Base-by-base conservation (phyloP, 2,113 vertebrate species). In the Mormyrus lacerda region DNA sequence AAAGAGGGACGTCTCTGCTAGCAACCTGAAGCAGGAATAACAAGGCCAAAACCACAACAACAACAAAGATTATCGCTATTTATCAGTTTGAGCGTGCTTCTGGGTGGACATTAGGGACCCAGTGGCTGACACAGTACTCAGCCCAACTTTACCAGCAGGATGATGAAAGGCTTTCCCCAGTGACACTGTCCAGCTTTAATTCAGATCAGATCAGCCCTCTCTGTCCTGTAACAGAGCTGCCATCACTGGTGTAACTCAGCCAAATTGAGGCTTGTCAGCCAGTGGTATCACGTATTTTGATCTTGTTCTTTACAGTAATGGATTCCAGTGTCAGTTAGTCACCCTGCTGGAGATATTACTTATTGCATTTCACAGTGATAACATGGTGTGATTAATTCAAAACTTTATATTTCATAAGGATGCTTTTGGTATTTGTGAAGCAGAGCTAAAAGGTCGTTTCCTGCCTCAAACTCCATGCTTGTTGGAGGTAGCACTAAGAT, bases 311-410 rank as follows among this genome's bases (percentile, higher is more conserved):
- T 84, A 42, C 82, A 84, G 24, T n/a, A 84, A 24, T 84, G 39
- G 8, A 47, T 47, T 47, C 82, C 82, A 24, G 82, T 84, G 82
- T 84, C 82, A n/a, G 48, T 84, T 84, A 84, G 85, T 17, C 50
- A 87, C n/a, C 39, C 35, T 89, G 65, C 1, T 31, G 82, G 44
- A 87, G 21, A 87, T 87, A 53, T 87, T 11, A 55, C 31, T 42
- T 87, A 87, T 44, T 65, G 19, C 55, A 45, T 87, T 87, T 87
- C 48, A 65, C 55, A 44, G 85, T 51, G 82, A 84, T 35, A 86
- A 51, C 24, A 35, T 19, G 24, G 4, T 17, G 21, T 35, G 50
- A 55, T 53, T 84, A 87, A 87, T 24, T 8, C 45, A 55, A 61
- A 87, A 42, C n/a, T 61, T 35, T 65, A 11, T 65, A 4, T 65